Base-by-base conservation (phyloP, 2,113 vertebrate species). In the Ia io region DNA sequence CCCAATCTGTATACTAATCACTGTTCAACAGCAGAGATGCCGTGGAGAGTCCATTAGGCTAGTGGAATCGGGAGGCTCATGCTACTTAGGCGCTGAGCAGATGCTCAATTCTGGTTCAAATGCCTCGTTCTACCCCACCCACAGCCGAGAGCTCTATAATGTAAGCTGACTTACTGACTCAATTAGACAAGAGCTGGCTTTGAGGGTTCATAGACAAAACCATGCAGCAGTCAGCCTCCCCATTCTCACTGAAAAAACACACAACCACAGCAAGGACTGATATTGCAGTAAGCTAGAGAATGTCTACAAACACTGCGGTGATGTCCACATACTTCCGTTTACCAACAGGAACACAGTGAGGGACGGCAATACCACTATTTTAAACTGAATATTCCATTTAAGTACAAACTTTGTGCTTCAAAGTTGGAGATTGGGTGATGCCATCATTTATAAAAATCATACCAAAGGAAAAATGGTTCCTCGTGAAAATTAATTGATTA, bases 1-100 rank as follows among this genome's bases (percentile, higher is more conserved):
- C 97, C 96, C 97, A 97, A 94, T 98, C 98, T 98, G 98, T 98
- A 96, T 89, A 93, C 91, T 96, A 89, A 93, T 96, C 93, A 97
- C 93, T 96, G 95, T 94, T 98, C 96, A 97, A 97, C 97, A 97
- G 77, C 93, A 51, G 77, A 94, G 74, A 95, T 86, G 47, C 87
- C 84, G 96, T 96, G 88, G 97, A 91, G 78, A 97, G 97, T 97
- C 97, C 90, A 80, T 97, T 86, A 93, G n/a, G 88, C 77, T 96
- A 96, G 93, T 85, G 76, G 44, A 2, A 88, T 53, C 8, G 87
- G 85, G 23, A 42, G 79, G 94, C 94, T 87, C 40, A 0, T 0
- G n/a, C 92, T 93, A 96, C 94, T 96, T 70, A 98, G 77, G 93
- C 76, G 90, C 47, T 84, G 77, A 93, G 91, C 89, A 94, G 96